Evolutionary conservation across 1,140 invertebrate genomes (phyloP).

Genomic region (Drosophila rhopaloa): DNA sequence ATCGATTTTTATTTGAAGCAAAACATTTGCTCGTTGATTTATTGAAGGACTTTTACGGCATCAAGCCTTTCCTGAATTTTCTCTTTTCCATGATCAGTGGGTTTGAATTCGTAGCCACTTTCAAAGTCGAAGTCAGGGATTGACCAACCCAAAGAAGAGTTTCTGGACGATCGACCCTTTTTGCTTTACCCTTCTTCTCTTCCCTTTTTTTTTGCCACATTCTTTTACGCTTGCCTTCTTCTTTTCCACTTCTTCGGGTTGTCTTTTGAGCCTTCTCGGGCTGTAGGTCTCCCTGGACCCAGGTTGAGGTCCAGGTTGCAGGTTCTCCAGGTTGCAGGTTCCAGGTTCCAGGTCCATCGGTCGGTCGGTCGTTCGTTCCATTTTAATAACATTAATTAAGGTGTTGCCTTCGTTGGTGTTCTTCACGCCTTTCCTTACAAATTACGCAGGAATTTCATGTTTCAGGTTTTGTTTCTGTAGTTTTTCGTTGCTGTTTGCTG

Average conservation of each 20-base stretch:
- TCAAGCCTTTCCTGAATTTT: not conserved
- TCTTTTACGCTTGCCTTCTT: constrained; percentile 55
- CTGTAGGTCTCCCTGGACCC: constrained; percentile 28
- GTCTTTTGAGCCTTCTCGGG: constrained; percentile 33
- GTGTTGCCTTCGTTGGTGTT: constrained; percentile 85
- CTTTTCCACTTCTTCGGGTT: constrained; percentile 38
- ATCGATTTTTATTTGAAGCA: not conserved
- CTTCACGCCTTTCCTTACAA: constrained; percentile 85
- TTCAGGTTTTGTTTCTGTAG: constrained; percentile 75
- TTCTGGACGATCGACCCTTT: constrained; percentile 48
- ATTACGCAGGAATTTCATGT: constrained; percentile 85
- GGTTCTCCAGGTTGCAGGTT: constrained; percentile 30
- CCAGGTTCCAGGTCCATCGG: constrained; percentile 45
- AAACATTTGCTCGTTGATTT: no score
- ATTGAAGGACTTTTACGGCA: not conserved
- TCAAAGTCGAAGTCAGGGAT: not conserved
- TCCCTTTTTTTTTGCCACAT: constrained; percentile 55
- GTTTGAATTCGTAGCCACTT: not conserved
- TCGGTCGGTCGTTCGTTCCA: constrained; percentile 79
- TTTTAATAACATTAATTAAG: constrained; percentile 85
- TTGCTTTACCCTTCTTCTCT: constrained; percentile 5
- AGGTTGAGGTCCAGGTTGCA: constrained; percentile 27
- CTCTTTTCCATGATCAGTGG: not conserved
- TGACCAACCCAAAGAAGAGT: constrained; percentile 43
- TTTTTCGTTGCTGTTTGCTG: constrained; percentile 45